Evolutionary conservation across 2,888 invertebrate genomes (phyloP).

Genomic region (Diachrysia chrysitis): DNA sequence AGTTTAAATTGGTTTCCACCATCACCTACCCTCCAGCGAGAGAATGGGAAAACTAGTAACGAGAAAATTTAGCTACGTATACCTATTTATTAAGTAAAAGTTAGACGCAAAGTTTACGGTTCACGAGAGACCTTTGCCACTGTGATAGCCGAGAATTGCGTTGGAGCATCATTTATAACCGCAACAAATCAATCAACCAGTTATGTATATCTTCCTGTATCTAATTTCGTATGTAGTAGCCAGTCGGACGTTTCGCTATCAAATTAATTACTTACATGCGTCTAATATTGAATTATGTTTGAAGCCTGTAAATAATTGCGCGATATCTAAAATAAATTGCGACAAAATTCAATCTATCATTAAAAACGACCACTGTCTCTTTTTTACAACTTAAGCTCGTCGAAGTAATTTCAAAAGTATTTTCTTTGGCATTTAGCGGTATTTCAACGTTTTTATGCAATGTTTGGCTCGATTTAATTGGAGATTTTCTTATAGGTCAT

Average conservation of each 20-base stretch:
- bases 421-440: slow-evolving; percentile 22
- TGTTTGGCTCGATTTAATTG: slow-evolving; percentile 37
- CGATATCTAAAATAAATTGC: slow-evolving; percentile 51
- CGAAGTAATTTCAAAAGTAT: slow-evolving; percentile 16
- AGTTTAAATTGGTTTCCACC: slow-evolving; percentile 86
- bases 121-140: slow-evolving; percentile 34
- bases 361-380: slow-evolving; percentile 17
- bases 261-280: slow-evolving; percentile 42
- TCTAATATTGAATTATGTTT: slow-evolving; percentile 49
- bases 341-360: slow-evolving; percentile 35
- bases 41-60: slow-evolving; percentile 80
- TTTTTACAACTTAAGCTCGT: slow-evolving; percentile 19
- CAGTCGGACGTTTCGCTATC: slow-evolving; percentile 39
- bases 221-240: slow-evolving; percentile 36
- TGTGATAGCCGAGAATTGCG: slow-evolving; percentile 49
- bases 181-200: slow-evolving; percentile 48
- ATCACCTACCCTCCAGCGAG: slow-evolving; percentile 68
- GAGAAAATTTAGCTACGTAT: slow-evolving; percentile 69
- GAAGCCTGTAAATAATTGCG: slow-evolving; percentile 33
- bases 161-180: slow-evolving; percentile 46
- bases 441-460: slow-evolving; percentile 40
- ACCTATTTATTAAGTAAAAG: slow-evolving; percentile 64
- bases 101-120: slow-evolving; percentile 39
- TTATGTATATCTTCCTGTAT: slow-evolving; percentile 53
- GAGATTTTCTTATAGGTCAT: slow-evolving; percentile 52